A percentile compares a stretch with the other conserved stretches of the same genome.
Evolutionary conservation across 2,888 invertebrate genomes (phyloP).

Genomic region (Epinotia nisella): DNA sequence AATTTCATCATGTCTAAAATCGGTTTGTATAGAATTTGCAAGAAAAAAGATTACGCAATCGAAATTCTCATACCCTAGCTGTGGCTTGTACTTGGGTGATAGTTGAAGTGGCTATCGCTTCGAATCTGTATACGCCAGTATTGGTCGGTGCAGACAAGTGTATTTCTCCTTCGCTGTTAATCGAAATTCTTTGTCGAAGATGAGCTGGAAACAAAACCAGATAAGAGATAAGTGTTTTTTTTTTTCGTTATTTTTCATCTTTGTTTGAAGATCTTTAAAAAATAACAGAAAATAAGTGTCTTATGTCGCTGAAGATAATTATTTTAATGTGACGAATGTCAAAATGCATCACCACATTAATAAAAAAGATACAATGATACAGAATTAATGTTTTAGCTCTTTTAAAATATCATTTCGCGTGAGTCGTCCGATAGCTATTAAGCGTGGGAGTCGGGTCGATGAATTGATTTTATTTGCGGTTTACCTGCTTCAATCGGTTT

Average conservation of each 20-base stretch:
- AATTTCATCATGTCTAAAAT: neutral
- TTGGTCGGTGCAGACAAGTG: conserved; percentile 63
- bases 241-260: neutral
- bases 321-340: conserved; percentile 33
- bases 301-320: conserved; percentile 15
- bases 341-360: conserved; percentile 32
- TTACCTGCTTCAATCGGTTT: neutral
- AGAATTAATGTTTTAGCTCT: conserved; percentile 17
- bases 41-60: neutral
- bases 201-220: conserved; percentile 56
- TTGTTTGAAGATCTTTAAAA: no score
- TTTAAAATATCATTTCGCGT: conserved; percentile 20
- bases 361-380: conserved; percentile 37
- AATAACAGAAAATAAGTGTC: neutral
- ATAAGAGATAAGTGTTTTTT: neutral
- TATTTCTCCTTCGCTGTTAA: conserved; percentile 69
- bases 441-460: conserved; percentile 37
- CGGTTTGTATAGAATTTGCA: neutral
- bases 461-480: conserved; percentile 29
- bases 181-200: conserved; percentile 63
- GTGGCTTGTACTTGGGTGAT: conserved; percentile 58
- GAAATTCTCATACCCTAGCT: conserved; percentile 61
- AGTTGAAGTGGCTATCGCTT: conserved; percentile 67
- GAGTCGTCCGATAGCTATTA: conserved; percentile 12
- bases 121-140: conserved; percentile 66